These are phyloP conservation scores for Patiria pectinifera DNA, from an alignment of 53 echinoderm and acorn worm genomes.

Conservation along the genomic window DNA sequence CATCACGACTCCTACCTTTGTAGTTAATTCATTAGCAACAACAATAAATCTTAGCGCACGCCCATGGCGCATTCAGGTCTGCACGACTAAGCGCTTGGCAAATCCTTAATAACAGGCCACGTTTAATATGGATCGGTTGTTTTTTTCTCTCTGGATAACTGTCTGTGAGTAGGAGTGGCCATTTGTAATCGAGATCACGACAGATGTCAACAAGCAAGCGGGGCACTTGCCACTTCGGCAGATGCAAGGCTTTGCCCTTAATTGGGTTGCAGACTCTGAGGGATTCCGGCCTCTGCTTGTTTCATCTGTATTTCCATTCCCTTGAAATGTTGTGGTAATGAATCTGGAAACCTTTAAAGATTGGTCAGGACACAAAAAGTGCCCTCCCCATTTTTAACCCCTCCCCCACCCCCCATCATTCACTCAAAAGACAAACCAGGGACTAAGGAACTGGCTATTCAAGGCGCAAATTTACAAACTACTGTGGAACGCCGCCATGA, in stretches of 20 bases:
- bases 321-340: background rate
- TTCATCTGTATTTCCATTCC: too few relatives aligned
- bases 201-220: background rate
- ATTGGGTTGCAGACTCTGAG: background rate
- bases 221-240: background rate
- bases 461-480: too few relatives aligned
- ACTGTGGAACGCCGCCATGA: too few relatives aligned
- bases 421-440: too few relatives aligned
- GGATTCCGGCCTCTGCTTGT: background rate
- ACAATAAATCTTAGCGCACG: constrained; percentile 2
- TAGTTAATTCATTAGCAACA: constrained; percentile 3
- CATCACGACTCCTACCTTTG: constrained; percentile 8
- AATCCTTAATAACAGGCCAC: background rate
- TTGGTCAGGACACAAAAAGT: too few relatives aligned
- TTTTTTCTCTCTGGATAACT: background rate
- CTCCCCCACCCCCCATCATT: too few relatives aligned
- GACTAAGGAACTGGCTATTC: too few relatives aligned
- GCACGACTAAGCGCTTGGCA: constrained; percentile 8
- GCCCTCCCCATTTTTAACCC: too few relatives aligned
- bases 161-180: background rate
- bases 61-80: background rate
- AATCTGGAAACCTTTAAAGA: too few relatives aligned
- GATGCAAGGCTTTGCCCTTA: background rate
- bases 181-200: background rate
- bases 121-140: background rate